These are phyloP conservation scores for Grallaria varia DNA, from an alignment of 2,113 vertebrate genomes.

Conservation along the genomic window DNA sequence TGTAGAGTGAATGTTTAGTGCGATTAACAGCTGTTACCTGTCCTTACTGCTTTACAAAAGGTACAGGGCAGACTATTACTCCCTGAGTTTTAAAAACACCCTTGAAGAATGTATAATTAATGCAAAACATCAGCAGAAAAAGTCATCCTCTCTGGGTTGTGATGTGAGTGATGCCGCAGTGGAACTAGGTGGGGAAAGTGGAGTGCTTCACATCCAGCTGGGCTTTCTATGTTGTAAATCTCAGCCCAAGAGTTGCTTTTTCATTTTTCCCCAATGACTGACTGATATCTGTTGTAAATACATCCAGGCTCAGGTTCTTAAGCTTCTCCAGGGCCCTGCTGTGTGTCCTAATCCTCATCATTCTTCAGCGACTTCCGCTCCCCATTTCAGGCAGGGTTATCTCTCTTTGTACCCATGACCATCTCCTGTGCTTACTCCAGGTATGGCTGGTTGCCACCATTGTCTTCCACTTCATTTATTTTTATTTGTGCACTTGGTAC, in stretches of 20 bases:
- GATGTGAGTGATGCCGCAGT: not conserved
- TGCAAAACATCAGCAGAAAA: constrained; percentile 23
- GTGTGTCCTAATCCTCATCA: not conserved
- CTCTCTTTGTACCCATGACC: not conserved
- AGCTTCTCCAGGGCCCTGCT: not conserved
- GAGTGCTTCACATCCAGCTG: not conserved
- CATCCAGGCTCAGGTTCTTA: not conserved
- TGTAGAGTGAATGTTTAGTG: not conserved
- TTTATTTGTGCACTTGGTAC: not conserved
- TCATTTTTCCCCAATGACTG: not conserved
- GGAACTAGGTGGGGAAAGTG: not conserved
- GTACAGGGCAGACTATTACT: constrained; percentile 30
- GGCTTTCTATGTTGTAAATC: not conserved
- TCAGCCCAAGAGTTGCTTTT: not conserved
- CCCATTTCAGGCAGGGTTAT: not conserved
- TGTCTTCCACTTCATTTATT: not conserved
- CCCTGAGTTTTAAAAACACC: not conserved
- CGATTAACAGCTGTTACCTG: not conserved
- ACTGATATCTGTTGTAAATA: not conserved
- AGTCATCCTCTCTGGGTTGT: not conserved
- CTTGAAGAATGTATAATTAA: constrained; percentile 47
- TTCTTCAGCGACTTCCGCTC: not conserved
- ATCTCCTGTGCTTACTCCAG: not conserved
- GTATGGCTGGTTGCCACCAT: not conserved
- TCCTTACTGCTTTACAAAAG: constrained; percentile 48